Base-by-base conservation (phyloP, 1,140 invertebrate species). In the Psix sp. region DNA sequence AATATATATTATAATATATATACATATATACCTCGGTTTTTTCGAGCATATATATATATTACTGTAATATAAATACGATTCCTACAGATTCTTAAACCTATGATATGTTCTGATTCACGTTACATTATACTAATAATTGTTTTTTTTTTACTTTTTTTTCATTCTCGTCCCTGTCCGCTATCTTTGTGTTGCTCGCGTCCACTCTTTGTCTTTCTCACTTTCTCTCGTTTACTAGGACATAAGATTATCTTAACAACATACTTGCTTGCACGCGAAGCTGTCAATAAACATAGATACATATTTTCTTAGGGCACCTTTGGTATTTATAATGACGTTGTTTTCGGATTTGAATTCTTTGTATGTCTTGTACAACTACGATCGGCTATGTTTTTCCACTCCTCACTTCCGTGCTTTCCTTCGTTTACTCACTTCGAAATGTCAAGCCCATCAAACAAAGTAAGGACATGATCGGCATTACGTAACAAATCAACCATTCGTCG, bases 261-360 rank as follows among this genome's bases (percentile, higher is more conserved):
- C 65, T 79, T 76, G 67, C 54, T 76, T 73, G 67, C 70, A 76
- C 67, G 73, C 74, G 75, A 83, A 78, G 72, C 81, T 78, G 77
- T 83, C 83, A 79, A 84, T 86, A 85, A 85, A 87, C 81, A 84
- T 85, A 87, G 85, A 86, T 85, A 86, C 82, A 84, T 83, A 79
- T 83, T 78, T 86, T 86, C 81, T 86, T 86, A 86, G 85, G 85
- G 85, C 85, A 87, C 85, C 85, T 87, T 87, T 86, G 86, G 85
- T 87, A 86, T 87, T 86, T 85, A 86, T 84, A 85, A 85, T 86
- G 85, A 85, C 85, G 84, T 86, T 82, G 72, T 74, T 63, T 77
- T 77, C 75, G 54, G 71, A 74, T 76, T 81, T 70, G 52, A 76
- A 71, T 70, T 60, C 66, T 70, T 62, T 63, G 57, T 63, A 63